Base-by-base conservation (phyloP, 2,888 invertebrate genomes). In the Epinotia nisella region DNA sequence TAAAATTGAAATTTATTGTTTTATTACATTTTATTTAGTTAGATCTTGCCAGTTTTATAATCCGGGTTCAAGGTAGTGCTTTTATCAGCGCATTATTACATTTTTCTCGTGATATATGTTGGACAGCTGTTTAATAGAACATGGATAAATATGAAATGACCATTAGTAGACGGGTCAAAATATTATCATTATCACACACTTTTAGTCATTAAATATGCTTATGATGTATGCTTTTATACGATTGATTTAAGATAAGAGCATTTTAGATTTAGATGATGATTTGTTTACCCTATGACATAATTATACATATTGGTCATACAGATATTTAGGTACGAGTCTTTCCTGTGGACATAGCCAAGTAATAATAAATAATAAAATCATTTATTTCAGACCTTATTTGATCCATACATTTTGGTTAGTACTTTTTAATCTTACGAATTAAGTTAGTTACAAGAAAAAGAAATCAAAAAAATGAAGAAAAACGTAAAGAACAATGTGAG, bases 11-110 rank as follows among this genome's bases (percentile, higher is more conserved):
- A 17, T 59, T 49, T 59, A 45, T 58, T 21, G 7, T 49, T 58
- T 58, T 49, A 49, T 59, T 49, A 19, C 49, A 45, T 15, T 66
- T 49, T 24, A 67, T 41, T 45, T 17, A 3, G n/a, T 65, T 67
- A 58, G 39, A 21, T 58, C 7, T 53, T 51, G 21, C n/a, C 15
- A 39, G 39, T 55, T 29, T 19, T 13, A 45, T 21, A 24, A 55
- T 55, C 56, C 24, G 17, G n/a, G 51, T 45, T 15, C 13, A 45
- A 15, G 45, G 15, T 45, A 15, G 21, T 13, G 19, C 19, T 55
- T 56, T 56, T 56, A 56, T 56, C 24, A 56, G 11, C 1, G 21
- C 9, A 29, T 29, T 56, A 24, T 29, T 11, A 15, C 3, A 15
- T 15, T 15, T 29, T 56, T 24, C 4, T 24, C 24, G 24, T 24